A percentile compares a stretch with the other conserved stretches of the same genome.
Evolutionary conservation across 2,797 vertebrate species (phyloP).

Genomic region (Danio kyathit): DNA sequence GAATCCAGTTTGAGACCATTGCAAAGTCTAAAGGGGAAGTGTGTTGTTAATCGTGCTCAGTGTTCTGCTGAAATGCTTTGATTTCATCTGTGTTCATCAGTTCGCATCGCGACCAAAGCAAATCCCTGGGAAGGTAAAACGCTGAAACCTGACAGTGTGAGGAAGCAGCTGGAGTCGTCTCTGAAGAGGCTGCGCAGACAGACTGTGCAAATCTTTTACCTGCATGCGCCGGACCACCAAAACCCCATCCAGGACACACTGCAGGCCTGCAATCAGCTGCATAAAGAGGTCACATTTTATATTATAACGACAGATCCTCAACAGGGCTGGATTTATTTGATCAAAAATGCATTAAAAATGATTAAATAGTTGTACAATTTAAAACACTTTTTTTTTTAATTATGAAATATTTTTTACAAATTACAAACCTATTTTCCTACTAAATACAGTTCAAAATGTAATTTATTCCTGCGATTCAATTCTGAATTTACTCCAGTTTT

Average conservation of each 20-base stretch:
- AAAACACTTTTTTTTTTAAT: no score
- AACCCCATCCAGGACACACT: conserved; percentile 91
- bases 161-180: conserved; percentile 88
- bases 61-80: background rate
- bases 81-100: conserved; percentile 73
- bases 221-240: conserved; percentile 89
- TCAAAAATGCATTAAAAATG: no score
- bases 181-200: conserved; percentile 80
- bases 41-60: background rate
- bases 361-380: no score
- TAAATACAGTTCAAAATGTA: no score
- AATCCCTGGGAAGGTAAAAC: conserved; percentile 93
- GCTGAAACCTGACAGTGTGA: conserved; percentile 86
- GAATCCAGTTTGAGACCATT: no score
- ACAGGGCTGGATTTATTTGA: no score
- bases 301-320: no score
- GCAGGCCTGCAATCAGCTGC: conserved; percentile 87
- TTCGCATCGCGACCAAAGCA: conserved; percentile 92
- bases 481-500: no score
- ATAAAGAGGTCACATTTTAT: conserved; percentile 82
- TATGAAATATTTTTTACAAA: no score
- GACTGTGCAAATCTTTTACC: conserved; percentile 91
- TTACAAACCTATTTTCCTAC: no score
- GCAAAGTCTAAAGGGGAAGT: no score
- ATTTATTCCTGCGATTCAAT: no score